Percentiles rank a stretch among this genome's conserved stretches.
Evolutionary conservation across 2,888 invertebrate species (phyloP).

Genomic region (Epicampocera succincta): DNA sequence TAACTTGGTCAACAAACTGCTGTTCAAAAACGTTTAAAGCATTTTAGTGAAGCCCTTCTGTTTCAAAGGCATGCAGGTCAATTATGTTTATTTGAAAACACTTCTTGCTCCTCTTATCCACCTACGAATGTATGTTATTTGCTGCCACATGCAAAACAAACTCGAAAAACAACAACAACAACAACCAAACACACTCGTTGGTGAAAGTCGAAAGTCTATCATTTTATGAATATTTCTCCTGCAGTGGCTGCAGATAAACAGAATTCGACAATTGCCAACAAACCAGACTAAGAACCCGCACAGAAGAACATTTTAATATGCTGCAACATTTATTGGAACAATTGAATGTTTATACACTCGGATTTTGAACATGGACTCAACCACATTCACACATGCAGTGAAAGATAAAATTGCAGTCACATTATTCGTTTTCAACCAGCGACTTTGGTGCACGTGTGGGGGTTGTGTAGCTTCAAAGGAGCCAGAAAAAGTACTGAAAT

Average conservation of each 20-base stretch:
- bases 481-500: slow-evolving; percentile 57
- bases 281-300: slow-evolving; percentile 31
- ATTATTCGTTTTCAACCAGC: background rate
- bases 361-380: background rate
- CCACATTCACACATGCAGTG: background rate
- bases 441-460: background rate
- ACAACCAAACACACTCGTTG: background rate
- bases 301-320: background rate
- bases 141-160: slow-evolving; percentile 61
- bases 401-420: slow-evolving; percentile 29
- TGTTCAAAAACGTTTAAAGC: too few relatives aligned
- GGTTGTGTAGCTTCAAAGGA: background rate
- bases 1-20: too few relatives aligned
- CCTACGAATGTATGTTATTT: slow-evolving; percentile 20
- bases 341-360: slow-evolving; percentile 36
- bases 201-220: slow-evolving; percentile 15
- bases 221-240: slow-evolving; percentile 3
- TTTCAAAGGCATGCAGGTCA: background rate
- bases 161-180: slow-evolving; percentile 24
- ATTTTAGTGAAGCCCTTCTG: too few relatives aligned
- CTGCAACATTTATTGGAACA: slow-evolving; percentile 9
- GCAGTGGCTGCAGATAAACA: slow-evolving; percentile 56
- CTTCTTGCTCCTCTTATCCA: background rate
- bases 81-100: slow-evolving; percentile 9
- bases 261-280: slow-evolving; percentile 50